Evolutionary conservation across 2,888 invertebrate species (phyloP), one percentile per base, ranked within the genome.

Genomic region (Lucinisca nassula): DNA sequence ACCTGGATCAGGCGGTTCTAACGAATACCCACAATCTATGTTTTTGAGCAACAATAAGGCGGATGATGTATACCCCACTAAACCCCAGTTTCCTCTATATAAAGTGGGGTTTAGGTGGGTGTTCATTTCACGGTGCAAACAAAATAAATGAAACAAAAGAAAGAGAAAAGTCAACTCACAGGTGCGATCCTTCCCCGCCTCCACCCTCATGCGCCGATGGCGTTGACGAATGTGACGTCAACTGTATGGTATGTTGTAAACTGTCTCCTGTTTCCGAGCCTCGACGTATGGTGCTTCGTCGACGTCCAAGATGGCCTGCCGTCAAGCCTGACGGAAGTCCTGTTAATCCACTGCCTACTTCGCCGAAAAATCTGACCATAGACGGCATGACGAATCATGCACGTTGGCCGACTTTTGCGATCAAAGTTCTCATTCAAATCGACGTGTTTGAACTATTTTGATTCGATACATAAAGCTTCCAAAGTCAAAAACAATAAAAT

Each of bases 261-360:
- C 90, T 86, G 61, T 94, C 94, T 1, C 94, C 94, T 37, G 92
- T 90, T 75, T 93, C 93, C 8, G 94, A 94, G 12, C 92, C 92
- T 32, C 94, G 91, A 67, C 94, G 81, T 49, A 94, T 82, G n/a
- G 93, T 89, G 79, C 93, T 93, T 27, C 92, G 89, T 58, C 94
- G 78, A 38, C 94, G 74, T 21, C 90, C 90, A 61, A 90, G 79
- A 84, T 90, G 84, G 38, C 85, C 87, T 32, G 79, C n/a, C 10
- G 73, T 61, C 8, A 82, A 27, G 32, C 79, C 80, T n/a, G 67
- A 8, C 32, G 83, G 37, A 24, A 73, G 38, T 30, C 73, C 81
- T 27, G 73, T 8, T 27, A 61, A 27, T 35, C 67, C 80, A 37
- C 89, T 79, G 35, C 58, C 77, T 32, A 84, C 49, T 61, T 89